These are phyloP conservation scores for Paraescarpia echinospica DNA, from an alignment of 1,140 invertebrate genomes.

Conservation along the genomic window DNA sequence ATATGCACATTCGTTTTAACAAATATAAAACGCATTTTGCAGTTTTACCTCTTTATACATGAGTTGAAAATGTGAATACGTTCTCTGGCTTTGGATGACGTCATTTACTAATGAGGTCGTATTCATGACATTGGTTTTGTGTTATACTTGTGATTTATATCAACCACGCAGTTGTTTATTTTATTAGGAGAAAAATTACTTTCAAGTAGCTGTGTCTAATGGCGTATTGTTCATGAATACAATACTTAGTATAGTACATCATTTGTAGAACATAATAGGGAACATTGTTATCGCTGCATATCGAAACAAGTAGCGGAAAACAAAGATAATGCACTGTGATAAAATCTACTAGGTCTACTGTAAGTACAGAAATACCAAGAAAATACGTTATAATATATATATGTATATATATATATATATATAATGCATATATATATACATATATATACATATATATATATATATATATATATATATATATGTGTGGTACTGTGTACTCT, in stretches of 20 bases:
- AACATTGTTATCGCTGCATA: neutral
- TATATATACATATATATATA: slow-evolving; percentile 3
- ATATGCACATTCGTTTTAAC: too few species aligned
- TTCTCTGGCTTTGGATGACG: too few species aligned
- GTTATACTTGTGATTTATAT: too few species aligned
- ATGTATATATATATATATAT: neutral
- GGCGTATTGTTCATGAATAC: neutral
- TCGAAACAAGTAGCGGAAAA: neutral
- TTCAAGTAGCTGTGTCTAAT: neutral
- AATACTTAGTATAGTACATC: neutral
- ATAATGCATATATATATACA: neutral
- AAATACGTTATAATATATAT: neutral
- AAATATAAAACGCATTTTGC: too few species aligned
- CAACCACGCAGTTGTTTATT: too few species aligned
- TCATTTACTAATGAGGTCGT: too few species aligned
- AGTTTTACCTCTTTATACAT: too few species aligned
- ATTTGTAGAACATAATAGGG: neutral
- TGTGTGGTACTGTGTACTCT: neutral
- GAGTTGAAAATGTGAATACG: too few species aligned
- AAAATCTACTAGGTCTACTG: too few species aligned
- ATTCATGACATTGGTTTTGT: too few species aligned
- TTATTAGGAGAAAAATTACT: too few species aligned
- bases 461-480: neutral
- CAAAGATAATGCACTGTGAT: neutral
- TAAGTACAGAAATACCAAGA: neutral